These are phyloP conservation scores for Eilema caniola DNA, from an alignment of 2,888 invertebrate genomes.

Conservation along the genomic window DNA sequence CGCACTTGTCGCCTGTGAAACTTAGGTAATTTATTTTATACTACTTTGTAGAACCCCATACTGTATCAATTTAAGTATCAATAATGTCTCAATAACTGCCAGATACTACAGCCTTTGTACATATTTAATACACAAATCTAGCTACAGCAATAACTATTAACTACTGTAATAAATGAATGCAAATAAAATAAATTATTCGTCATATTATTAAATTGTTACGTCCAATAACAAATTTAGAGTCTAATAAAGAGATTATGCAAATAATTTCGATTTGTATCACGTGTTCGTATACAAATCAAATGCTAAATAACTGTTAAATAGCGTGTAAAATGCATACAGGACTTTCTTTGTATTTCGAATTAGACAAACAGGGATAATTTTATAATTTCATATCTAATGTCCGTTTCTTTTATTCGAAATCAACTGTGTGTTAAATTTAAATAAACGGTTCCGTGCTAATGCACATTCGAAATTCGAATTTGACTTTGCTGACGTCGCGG, in stretches of 20 bases:
- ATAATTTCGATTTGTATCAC: conserved; percentile 66
- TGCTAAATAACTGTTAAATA: conserved; percentile 81
- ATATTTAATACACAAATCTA: neutral
- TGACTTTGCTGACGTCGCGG: conserved; percentile 76
- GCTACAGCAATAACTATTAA: neutral
- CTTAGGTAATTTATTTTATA: too few relatives aligned
- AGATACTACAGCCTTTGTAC: neutral
- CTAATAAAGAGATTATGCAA: conserved; percentile 78
- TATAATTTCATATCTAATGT: conserved; percentile 71
- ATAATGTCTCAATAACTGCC: neutral
- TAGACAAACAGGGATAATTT: conserved; percentile 76
- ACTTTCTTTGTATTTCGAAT: conserved; percentile 64
- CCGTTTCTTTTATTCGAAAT: conserved; percentile 73
- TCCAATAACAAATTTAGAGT: conserved; percentile 61
- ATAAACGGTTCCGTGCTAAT: conserved; percentile 77
- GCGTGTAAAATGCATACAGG: conserved; percentile 74
- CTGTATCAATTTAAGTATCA: too few relatives aligned
- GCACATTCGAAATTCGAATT: conserved; percentile 74
- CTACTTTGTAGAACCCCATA: too few relatives aligned
- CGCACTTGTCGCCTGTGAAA: too few relatives aligned
- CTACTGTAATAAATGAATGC: conserved; percentile 10
- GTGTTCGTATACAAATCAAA: conserved; percentile 75
- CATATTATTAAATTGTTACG: conserved; percentile 59
- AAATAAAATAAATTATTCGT: conserved; percentile 47
- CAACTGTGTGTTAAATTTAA: conserved; percentile 85